Evolutionary conservation across 2,888 invertebrate species (phyloP).

Genomic region (Podotricha telesiphe): DNA sequence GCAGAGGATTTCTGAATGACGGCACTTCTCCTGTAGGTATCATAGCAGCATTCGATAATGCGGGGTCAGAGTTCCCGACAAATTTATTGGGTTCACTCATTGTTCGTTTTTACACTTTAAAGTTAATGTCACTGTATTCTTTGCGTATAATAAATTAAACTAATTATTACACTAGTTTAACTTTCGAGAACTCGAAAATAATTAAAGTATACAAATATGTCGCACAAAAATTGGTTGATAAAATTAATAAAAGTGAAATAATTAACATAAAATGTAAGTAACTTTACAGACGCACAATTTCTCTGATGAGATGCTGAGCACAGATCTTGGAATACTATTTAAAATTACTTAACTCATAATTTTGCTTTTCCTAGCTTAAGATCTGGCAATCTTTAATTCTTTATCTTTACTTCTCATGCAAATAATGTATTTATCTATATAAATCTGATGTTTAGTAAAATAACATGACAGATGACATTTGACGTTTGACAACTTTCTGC

Average conservation of each 20-base stretch:
- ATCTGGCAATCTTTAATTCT: background rate
- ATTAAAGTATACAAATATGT: background rate
- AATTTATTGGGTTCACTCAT: conserved; percentile 71
- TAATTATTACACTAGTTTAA: conserved; percentile 7
- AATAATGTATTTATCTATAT: background rate
- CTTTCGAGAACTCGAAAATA: background rate
- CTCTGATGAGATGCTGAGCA: background rate
- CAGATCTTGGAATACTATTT: background rate
- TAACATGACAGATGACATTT: conserved; percentile 6
- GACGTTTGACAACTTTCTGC: background rate
- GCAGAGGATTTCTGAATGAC: conserved; percentile 61
- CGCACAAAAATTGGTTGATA: background rate
- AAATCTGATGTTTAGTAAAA: background rate
- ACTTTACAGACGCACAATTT: background rate
- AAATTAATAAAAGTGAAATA: conserved; percentile 1
- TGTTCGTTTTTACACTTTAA: conserved; percentile 30
- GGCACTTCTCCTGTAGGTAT: conserved; percentile 50
- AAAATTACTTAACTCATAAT: background rate
- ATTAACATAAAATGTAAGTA: conserved; percentile 8
- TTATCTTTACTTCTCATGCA: background rate
- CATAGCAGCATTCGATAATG: conserved; percentile 58
- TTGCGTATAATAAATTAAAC: conserved; percentile 3
- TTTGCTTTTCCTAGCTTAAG: background rate
- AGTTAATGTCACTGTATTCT: conserved; percentile 20
- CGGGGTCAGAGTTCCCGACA: conserved; percentile 59